A percentile compares a stretch with the other conserved stretches of the same genome.
These are phyloP conservation scores for Crotalus viridis DNA, from an alignment of 2,113 vertebrate genomes.

Conservation along the genomic window DNA sequence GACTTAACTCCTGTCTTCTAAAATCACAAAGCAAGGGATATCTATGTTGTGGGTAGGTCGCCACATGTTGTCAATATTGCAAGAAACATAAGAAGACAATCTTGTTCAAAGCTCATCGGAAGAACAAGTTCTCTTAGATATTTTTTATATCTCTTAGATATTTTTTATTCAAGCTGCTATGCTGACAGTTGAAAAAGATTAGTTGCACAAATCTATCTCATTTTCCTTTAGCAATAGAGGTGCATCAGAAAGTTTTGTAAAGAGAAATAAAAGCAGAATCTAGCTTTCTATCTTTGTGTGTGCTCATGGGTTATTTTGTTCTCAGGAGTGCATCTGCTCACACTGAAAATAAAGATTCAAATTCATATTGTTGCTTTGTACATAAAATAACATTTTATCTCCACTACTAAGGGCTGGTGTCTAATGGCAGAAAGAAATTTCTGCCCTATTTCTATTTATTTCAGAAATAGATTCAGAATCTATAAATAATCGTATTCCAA, in stretches of 20 bases:
- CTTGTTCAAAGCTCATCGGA: background rate
- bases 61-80: background rate
- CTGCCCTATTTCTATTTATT: background rate
- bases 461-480: background rate
- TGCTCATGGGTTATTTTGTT: background rate
- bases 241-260: background rate
- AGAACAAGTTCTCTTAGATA: background rate
- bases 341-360: background rate
- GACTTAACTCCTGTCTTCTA: conserved; percentile 16
- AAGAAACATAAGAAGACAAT: background rate
- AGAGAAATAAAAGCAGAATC: background rate
- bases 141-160: background rate
- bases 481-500: background rate
- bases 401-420: background rate
- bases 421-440: background rate
- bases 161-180: background rate
- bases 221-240: background rate
- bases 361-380: background rate
- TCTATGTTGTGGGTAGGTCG: background rate
- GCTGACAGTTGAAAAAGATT: background rate
- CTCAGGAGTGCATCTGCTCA: background rate
- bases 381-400: background rate
- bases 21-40: background rate
- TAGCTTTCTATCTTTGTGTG: background rate
- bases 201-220: background rate